These are phyloP conservation scores for Planiliza haematocheilus DNA, from an alignment of 2,113 vertebrate species.

Conservation along the genomic window DNA sequence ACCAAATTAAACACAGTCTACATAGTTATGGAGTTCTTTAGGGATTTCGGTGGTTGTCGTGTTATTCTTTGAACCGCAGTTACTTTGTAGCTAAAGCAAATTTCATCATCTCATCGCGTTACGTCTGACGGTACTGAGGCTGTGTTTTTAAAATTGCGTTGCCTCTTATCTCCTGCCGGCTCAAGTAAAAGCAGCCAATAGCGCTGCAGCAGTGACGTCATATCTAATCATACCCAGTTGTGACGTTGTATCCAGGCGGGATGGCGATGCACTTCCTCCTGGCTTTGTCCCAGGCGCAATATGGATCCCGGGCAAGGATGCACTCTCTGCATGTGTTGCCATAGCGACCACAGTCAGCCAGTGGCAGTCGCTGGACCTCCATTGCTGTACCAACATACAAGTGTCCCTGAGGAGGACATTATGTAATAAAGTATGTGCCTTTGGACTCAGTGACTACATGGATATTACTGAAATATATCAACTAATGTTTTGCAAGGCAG, in stretches of 20 bases:
- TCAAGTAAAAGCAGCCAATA: background rate
- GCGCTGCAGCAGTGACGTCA: constrained; percentile 42
- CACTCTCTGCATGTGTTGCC: constrained; percentile 85
- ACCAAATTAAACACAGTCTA: background rate
- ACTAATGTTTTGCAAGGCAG: no score
- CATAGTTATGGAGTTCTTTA: background rate
- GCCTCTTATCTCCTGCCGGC: background rate
- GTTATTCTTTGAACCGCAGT: background rate
- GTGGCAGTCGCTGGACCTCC: constrained; percentile 82
- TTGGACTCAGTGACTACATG: background rate
- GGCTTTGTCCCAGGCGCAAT: constrained; percentile 84
- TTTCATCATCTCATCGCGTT: background rate
- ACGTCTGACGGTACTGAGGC: background rate
- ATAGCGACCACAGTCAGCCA: constrained; percentile 85
- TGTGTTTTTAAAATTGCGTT: background rate
- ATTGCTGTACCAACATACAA: constrained; percentile 84
- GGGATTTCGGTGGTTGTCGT: background rate
- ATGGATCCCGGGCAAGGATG: constrained; percentile 85
- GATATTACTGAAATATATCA: background rate
- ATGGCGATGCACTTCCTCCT: constrained; percentile 80
- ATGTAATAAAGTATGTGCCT: background rate
- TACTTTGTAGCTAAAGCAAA: background rate
- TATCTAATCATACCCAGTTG: constrained; percentile 74
- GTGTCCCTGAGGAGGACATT: constrained; percentile 77
- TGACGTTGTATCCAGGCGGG: constrained; percentile 77